phyloP scores from a whole-genome alignment of 2,113 vertebrate genomes.

The Zosterops pallidus region DNA sequence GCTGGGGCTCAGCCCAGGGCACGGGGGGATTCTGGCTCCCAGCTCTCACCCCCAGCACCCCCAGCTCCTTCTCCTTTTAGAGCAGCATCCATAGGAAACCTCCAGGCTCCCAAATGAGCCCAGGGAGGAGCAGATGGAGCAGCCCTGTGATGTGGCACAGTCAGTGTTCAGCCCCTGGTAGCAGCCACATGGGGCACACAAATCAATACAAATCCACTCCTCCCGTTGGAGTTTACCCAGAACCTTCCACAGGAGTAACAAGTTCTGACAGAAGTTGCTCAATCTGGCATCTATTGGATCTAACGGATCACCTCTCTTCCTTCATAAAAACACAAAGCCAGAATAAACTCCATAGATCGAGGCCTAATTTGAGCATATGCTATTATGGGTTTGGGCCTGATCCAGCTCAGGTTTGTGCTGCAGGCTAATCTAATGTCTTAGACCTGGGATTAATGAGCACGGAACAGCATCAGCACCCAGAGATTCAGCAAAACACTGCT shows the following conservation, averaged over 20 bases:
- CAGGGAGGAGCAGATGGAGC: fast-evolving
- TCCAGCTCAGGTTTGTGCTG: neutral
- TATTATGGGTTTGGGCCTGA: neutral
- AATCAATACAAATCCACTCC: neutral
- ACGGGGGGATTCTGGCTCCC: neutral
- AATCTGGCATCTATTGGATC: neutral
- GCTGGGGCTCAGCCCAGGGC: neutral
- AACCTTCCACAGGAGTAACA: neutral
- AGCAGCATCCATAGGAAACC: neutral
- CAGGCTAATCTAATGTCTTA: neutral
- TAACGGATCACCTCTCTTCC: neutral
- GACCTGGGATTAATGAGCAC: neutral
- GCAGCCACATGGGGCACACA: fast-evolving
- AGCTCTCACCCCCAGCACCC: neutral
- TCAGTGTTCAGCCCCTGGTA: neutral
- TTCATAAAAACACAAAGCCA: neutral
- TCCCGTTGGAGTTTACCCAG: neutral
- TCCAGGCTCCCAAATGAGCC: neutral
- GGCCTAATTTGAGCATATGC: neutral
- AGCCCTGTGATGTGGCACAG: fast-evolving
- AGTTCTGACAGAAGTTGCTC: neutral
- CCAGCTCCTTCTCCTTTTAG: neutral
- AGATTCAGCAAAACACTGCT: neutral
- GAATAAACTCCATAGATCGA: fast-evolving
- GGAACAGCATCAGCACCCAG: neutral